Evolutionary conservation across 37 sponge, comb jelly and placozoan genomes (phyloP).

Genomic region (Theonella swinhoei): DNA sequence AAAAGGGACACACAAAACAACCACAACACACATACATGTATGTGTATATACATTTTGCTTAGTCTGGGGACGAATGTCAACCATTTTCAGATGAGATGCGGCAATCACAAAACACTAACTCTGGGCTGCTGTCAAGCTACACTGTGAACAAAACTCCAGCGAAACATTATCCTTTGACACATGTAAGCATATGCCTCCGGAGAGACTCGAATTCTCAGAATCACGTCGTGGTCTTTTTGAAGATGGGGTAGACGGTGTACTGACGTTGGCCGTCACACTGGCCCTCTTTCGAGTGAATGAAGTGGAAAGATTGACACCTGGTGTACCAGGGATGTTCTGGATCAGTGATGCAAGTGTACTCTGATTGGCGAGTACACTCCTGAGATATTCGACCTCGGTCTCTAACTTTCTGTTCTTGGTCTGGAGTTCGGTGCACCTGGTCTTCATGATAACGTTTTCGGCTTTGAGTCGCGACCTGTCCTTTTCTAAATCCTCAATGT

Average conservation of each 20-base stretch:
- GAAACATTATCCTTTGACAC: slow-evolving; percentile 73
- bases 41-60: not conserved
- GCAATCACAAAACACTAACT: not conserved
- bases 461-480: slow-evolving; percentile 34
- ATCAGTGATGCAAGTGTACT: slow-evolving; percentile 60
- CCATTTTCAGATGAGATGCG: no score
- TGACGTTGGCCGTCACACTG: not conserved
- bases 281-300: slow-evolving; percentile 48
- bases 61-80: no score
- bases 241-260: not conserved
- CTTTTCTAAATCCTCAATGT: slow-evolving; percentile 53
- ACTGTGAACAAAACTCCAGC: slow-evolving; percentile 68
- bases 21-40: not conserved
- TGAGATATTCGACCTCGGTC: slow-evolving; percentile 68
- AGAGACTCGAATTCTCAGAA: not conserved
- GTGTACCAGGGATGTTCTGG: slow-evolving; percentile 62
- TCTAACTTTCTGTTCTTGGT: slow-evolving; percentile 8
- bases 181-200: slow-evolving; percentile 78
- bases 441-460: slow-evolving; percentile 52
- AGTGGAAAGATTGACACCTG: slow-evolving; percentile 44
- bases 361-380: slow-evolving; percentile 70
- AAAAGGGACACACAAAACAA: not conserved
- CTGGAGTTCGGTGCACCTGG: slow-evolving; percentile 35
- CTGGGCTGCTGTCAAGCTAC: slow-evolving; percentile 49
- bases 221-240: slow-evolving; percentile 9